phyloP scores from a whole-genome alignment of 2,797 vertebrate species.

The Champsocephalus esox region DNA sequence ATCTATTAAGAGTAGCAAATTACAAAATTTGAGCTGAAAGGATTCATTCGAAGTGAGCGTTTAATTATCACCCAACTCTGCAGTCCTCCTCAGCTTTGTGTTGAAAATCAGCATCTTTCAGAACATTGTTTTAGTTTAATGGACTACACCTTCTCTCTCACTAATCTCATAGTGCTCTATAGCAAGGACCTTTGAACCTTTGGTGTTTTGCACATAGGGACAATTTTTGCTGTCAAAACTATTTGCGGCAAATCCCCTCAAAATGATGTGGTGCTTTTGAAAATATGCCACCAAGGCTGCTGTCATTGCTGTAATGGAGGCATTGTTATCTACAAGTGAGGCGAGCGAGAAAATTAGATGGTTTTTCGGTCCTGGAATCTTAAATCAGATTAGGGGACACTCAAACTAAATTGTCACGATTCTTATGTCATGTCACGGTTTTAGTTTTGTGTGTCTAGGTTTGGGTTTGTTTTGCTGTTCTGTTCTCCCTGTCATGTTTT shows the following conservation, averaged over 20 bases:
- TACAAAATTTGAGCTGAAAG: no score
- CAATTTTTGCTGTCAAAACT: not conserved
- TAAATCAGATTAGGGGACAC: constrained; percentile 38
- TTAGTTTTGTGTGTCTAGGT: no score
- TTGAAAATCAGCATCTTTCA: not conserved
- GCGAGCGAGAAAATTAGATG: not conserved
- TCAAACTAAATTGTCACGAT: constrained; percentile 9
- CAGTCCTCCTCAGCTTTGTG: not conserved
- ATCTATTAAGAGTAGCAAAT: no score
- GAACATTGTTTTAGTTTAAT: not conserved
- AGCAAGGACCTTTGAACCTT: not conserved
- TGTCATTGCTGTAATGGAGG: constrained; percentile 35
- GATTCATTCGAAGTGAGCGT: no score
- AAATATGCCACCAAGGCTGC: constrained; percentile 17
- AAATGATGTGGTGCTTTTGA: not conserved
- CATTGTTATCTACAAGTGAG: constrained; percentile 27
- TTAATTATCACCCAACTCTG: not conserved
- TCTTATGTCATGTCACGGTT: no score
- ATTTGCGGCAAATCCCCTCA: no score
- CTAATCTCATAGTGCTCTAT: not conserved
- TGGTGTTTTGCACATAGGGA: not conserved
- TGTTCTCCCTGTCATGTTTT: no score
- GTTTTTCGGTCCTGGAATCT: constrained; percentile 32
- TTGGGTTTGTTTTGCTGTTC: no score
- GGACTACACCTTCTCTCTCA: not conserved